These are phyloP conservation scores for Laterallus jamaicensis DNA, from an alignment of 2,113 vertebrate species.

Conservation along the genomic window DNA sequence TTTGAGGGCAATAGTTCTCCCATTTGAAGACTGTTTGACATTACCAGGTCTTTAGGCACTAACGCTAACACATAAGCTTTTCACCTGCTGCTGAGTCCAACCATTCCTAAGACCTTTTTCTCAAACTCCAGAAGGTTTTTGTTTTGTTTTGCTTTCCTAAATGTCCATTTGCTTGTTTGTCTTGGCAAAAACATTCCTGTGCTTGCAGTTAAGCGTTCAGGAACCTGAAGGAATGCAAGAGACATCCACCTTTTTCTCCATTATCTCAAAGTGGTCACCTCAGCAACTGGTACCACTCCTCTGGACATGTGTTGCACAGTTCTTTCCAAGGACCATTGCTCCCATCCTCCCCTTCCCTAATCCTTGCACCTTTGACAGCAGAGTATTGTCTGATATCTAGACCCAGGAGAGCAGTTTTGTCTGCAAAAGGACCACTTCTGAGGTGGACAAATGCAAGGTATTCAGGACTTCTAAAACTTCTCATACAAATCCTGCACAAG, in stretches of 20 bases:
- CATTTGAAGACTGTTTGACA: not conserved
- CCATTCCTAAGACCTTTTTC: not conserved
- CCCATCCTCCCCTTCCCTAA: accelerated
- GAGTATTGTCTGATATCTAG: not conserved
- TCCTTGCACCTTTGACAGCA: not conserved
- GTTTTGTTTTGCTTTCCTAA: not conserved
- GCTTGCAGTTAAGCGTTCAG: not conserved
- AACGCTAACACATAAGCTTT: not conserved
- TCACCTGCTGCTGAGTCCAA: not conserved
- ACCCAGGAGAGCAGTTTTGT: not conserved
- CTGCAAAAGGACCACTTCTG: not conserved
- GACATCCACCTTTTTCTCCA: not conserved
- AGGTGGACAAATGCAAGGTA: not conserved
- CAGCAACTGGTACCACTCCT: not conserved
- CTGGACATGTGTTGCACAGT: not conserved
- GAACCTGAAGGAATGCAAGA: not conserved
- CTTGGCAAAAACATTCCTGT: not conserved
- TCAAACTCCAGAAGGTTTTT: not conserved
- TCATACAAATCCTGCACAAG: not conserved
- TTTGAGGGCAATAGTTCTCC: not conserved
- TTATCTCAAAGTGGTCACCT: not conserved
- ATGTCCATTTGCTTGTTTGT: not conserved
- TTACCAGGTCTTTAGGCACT: not conserved
- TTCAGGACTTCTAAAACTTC: not conserved
- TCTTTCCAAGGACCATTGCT: not conserved